Evolutionary conservation across 1,140 invertebrate species (phyloP).

Genomic region (Metopolophium dirhodum): DNA sequence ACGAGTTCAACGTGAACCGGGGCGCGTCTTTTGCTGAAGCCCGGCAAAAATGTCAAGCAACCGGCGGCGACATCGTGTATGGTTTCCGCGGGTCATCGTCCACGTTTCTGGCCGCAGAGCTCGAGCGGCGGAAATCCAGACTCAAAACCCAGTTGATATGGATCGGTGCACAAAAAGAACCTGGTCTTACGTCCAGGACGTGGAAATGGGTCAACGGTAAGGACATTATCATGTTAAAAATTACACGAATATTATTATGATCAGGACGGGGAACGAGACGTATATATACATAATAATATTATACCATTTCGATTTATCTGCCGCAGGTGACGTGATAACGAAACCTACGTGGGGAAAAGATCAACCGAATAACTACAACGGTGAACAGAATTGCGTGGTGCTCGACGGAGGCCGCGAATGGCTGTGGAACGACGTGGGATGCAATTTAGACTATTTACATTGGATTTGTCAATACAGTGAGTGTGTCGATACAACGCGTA

Average conservation of each 20-base stretch:
- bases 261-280: neutral
- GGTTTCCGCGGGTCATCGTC: conserved; percentile 66
- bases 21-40: conserved; percentile 83
- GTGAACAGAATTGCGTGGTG: conserved; percentile 92
- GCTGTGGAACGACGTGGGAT: conserved; percentile 95
- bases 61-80: conserved; percentile 83
- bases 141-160: conserved; percentile 86
- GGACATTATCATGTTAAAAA: conserved; percentile 58
- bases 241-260: neutral
- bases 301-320: neutral
- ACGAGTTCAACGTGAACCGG: conserved; percentile 82
- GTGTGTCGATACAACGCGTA: conserved; percentile 62
- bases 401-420: conserved; percentile 86
- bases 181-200: conserved; percentile 78
- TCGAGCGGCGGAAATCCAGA: conserved; percentile 78
- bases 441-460: conserved; percentile 88
- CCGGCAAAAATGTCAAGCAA: conserved; percentile 74
- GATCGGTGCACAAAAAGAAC: conserved; percentile 89
- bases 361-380: conserved; percentile 94
- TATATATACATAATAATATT: neutral
- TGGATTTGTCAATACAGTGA: conserved; percentile 92
- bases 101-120: conserved; percentile 78
- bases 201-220: conserved; percentile 92
- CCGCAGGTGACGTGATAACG: conserved; percentile 75
- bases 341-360: conserved; percentile 89